Conservation (phyloP, 2,113 vertebrate species). For the Chloropsis cyanopogon region DNA sequence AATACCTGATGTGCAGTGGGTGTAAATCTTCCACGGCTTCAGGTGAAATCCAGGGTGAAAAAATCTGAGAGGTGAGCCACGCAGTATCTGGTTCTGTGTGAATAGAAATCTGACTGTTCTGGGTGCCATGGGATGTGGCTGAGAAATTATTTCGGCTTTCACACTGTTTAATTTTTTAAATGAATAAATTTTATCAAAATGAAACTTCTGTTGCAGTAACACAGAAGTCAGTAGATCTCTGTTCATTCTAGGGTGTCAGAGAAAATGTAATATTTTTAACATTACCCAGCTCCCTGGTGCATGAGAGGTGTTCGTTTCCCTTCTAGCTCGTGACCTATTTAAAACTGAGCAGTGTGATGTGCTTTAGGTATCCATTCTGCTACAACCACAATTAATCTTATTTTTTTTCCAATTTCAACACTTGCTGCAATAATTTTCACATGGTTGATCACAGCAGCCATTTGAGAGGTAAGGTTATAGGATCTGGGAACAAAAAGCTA, state of each 20-base stretch:
- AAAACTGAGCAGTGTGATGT: background rate
- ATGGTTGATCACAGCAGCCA: conserved; percentile 10
- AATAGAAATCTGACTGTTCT: background rate
- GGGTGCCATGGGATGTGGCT: background rate
- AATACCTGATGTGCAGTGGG: background rate
- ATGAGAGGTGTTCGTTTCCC: background rate
- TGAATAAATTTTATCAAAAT: background rate
- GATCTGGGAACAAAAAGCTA: conserved; percentile 2
- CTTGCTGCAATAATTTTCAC: conserved; percentile 37
- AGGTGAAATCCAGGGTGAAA: background rate
- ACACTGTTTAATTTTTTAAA: background rate
- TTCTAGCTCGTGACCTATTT: background rate
- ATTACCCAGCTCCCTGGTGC: background rate
- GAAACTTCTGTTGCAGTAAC: background rate
- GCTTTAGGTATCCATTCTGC: background rate
- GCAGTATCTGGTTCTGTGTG: background rate
- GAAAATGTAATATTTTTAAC: background rate
- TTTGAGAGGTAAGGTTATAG: background rate
- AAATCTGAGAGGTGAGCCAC: background rate
- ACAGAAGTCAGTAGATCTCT: background rate
- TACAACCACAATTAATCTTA: background rate
- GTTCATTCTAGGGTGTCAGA: background rate
- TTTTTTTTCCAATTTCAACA: background rate
- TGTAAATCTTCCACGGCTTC: background rate
- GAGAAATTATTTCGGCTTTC: background rate